Evolutionary conservation across 2,113 vertebrate species (phyloP).

Genomic region (Chauna torquata): DNA sequence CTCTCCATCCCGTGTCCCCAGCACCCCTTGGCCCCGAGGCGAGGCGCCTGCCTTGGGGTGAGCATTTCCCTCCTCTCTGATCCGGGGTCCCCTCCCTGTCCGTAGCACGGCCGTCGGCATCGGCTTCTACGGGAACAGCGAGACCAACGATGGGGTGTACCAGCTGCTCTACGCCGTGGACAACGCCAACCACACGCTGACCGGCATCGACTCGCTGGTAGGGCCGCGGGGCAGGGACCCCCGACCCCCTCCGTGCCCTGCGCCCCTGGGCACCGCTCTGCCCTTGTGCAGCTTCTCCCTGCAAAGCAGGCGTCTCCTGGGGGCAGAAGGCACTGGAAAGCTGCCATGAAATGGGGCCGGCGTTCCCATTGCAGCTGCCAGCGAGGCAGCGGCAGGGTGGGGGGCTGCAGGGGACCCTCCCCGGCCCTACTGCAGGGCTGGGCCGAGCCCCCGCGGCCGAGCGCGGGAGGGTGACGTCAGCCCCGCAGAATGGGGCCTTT

Average conservation of each 20-base stretch:
- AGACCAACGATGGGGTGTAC: slow-evolving; percentile 92
- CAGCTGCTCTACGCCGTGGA: slow-evolving; percentile 94
- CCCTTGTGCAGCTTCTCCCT: too few relatives aligned
- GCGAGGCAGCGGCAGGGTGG: background rate
- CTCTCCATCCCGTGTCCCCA: rapidly evolving
- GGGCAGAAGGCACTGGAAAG: background rate
- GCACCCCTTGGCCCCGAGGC: background rate
- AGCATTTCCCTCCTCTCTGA: background rate
- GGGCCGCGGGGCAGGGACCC: background rate
- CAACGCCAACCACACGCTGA: slow-evolving; percentile 92
- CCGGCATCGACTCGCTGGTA: slow-evolving; percentile 90
- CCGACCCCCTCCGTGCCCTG: rapidly evolving
- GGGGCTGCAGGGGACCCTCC: background rate
- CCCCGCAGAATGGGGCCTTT: background rate
- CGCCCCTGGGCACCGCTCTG: background rate
- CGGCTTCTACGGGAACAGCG: slow-evolving; percentile 98
- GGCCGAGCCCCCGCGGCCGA: background rate
- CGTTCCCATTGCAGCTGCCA: background rate
- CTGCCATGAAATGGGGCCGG: background rate
- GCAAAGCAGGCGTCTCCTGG: background rate
- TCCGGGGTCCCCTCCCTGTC: background rate
- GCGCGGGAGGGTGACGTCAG: background rate
- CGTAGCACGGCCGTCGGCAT: slow-evolving; percentile 87
- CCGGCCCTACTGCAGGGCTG: background rate
- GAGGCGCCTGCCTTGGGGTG: background rate